phyloP scores from a whole-genome alignment of 2,797 vertebrate species.

The Tiaroga cobitis region DNA sequence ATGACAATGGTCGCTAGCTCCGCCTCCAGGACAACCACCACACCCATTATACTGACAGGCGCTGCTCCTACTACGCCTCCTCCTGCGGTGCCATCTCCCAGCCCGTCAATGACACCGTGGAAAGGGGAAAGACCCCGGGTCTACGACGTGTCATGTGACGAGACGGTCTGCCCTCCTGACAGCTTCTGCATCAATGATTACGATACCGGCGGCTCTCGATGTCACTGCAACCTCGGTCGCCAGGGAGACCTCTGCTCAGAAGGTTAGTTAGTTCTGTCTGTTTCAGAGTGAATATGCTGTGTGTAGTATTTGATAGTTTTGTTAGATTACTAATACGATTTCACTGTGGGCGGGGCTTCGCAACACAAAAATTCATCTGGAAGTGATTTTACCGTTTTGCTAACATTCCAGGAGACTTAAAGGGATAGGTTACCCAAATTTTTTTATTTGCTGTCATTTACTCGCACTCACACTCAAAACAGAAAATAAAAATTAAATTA shows the following conservation, averaged over 20 bases:
- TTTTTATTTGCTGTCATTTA: neutral
- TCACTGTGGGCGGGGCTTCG: neutral
- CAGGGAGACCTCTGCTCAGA: conserved; percentile 84
- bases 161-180: conserved; percentile 85
- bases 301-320: neutral
- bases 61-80: neutral
- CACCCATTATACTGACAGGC: conserved; percentile 32
- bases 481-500: neutral
- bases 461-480: neutral
- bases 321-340: neutral
- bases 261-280: conserved; percentile 72
- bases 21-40: conserved; percentile 35
- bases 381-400: neutral
- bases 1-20: conserved; percentile 47
- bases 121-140: conserved; percentile 73
- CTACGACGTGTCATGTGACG: conserved; percentile 85
- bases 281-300: neutral
- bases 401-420: neutral
- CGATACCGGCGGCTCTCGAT: conserved; percentile 84
- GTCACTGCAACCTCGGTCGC: conserved; percentile 91
- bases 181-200: conserved; percentile 93
- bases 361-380: neutral
- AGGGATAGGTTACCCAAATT: neutral
- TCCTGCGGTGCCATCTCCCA: conserved; percentile 42
- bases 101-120: conserved; percentile 66